Base-by-base conservation (phyloP, 2,888 invertebrate genomes). In the Oegoconia quadripuncta region DNA sequence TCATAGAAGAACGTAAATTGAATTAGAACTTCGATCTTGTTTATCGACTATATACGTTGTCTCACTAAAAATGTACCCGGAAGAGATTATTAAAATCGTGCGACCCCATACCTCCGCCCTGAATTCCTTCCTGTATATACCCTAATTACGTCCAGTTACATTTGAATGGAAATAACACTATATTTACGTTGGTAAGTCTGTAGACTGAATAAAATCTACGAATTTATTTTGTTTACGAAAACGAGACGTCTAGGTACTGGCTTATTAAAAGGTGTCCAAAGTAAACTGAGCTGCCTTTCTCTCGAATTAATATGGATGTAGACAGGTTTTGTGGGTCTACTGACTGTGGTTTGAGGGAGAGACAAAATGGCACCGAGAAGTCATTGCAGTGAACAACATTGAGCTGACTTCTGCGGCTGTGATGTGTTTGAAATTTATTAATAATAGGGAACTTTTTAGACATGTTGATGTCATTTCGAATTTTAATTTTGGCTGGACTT, bases 181-280 rank as follows among this genome's bases (percentile, higher is more conserved):
- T 34, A 39, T 37, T 32, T 34, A 25, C 32, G 37, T 40, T 34
- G 16, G 28, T 37, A 13, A 34, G 31, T 29, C 39, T 18, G 8
- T 23, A 23, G 31, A 22, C 27, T 22, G 13, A 12, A 42, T 48
- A 50, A 50, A 43, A 29, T 23, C 20, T 11, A 20, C 17, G 33
- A 39, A 39, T 51, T 51, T 47, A 51, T 51, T 41, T 39, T 47
- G 46, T 51, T 51, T 49, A 51, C 45, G 37, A 44, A 42, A 42
- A 46, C 25, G 27, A 31, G 30, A 26, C 35, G 33, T 34, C 30
- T 34, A 12, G 18, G 36, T 29, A 37, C 30, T 38, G 11, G 39
- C 38, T 41, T 35, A 41, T 46, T 40, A 36, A 39, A 42, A 13
- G n/a, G 3, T 18, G 13, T 9, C 50, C 42, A 38, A 27, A 17